Percentiles rank a stretch among this genome's conserved stretches.
Conservation (phyloP, 2,797 vertebrate genomes). For the Octomys mimax region DNA sequence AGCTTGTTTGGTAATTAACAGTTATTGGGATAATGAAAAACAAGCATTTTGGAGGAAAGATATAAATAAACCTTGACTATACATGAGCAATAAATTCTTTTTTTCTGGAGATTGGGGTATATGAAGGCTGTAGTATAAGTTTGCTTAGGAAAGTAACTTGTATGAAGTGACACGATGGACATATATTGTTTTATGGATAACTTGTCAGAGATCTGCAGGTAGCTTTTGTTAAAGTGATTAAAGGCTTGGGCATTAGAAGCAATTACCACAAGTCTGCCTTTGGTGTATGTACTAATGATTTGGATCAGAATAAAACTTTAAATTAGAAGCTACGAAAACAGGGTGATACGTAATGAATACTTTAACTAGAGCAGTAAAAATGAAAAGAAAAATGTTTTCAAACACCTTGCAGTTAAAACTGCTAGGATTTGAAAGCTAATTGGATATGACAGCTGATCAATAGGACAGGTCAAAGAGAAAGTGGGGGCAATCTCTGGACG, state of each 20-base stretch:
- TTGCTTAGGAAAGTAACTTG: neutral
- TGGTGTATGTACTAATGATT: neutral
- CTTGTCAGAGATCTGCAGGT: neutral
- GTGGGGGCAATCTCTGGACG: neutral
- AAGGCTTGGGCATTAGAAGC: neutral
- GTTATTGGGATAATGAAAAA: neutral
- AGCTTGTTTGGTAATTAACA: neutral
- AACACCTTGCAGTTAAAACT: neutral
- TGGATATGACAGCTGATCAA: neutral
- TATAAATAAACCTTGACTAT: neutral
- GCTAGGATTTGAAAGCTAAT: neutral
- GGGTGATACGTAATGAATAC: neutral
- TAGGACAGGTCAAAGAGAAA: neutral
- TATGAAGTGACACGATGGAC: neutral
- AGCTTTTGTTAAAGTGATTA: neutral
- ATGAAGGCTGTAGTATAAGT: neutral
- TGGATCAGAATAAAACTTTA: neutral
- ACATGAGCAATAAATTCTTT: neutral
- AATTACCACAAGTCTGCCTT: neutral
- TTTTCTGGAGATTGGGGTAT: neutral
- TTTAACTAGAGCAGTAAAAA: constrained; percentile 11
- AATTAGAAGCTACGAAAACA: neutral
- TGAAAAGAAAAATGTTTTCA: neutral
- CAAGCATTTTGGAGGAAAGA: neutral
- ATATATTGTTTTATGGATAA: neutral